Base-by-base conservation (phyloP, 2,113 vertebrate genomes). In the Pterophyllum scalare region DNA sequence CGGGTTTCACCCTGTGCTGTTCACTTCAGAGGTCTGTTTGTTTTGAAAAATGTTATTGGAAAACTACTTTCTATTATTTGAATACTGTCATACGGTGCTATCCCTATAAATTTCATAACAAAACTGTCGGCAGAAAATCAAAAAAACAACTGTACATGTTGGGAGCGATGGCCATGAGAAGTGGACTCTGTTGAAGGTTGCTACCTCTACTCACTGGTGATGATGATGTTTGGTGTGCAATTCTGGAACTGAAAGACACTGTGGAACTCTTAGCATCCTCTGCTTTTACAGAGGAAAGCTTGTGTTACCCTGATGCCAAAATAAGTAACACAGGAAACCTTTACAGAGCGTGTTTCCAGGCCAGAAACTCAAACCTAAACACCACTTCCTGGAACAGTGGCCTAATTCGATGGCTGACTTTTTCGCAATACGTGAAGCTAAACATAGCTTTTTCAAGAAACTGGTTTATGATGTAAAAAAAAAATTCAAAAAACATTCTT, bases 271-370 rank as follows among this genome's bases (percentile, higher is more conserved):
- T 38, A 65, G n/a, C 35, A 40, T 24, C 35, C n/a, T 46, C 38
- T 46, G 14, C 64, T 26, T 67, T 46, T 65, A 43, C 62, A 43
- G 38, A 43, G n/a, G 38, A 67, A 67, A 67, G 22, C 62, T 40
- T 58, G 52, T 57, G 31, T 35, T 76, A 76, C 54, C 54, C 59
- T 35, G 74, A 59, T 17, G 54, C n/a, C 72, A 75, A 75, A 75
- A 75, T 75, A 10, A 22, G 19, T 31, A 22, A n/a, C 52, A 35
- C 13, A 57, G 31, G 14, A 26, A 49, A 26, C 43, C 9, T 46
- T 46, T 72, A 46, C 65, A 67, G 40, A 56, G 9, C 24, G 72
- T 2, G 12, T 56, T 40, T 35, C 33, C 54, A 56, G 54, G 33
- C 74, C 54, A 57, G 28, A 75, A 40, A 33, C 35, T 75, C 13